Base-by-base conservation (phyloP, 2,113 vertebrate genomes). In the Petromus typicus region DNA sequence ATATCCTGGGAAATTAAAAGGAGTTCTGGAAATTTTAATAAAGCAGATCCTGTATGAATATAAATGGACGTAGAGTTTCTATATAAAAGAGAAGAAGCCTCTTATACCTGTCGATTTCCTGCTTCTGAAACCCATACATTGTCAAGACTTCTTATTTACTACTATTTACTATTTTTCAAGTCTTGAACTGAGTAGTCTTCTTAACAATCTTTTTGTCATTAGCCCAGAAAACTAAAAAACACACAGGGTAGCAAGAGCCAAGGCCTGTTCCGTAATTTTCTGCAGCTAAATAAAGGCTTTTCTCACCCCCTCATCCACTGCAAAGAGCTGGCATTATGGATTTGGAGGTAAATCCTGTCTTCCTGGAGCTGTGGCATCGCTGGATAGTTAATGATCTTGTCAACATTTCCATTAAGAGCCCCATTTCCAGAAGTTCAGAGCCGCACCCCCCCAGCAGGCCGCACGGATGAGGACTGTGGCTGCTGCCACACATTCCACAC, bases 311-410 rank as follows among this genome's bases (percentile, higher is more conserved):
- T 67, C 89, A 92, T 0, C 75, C n/a, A 80, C 97, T 75, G 89
- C 61, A 48, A 78, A 64, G 94, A 89, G 79, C 88, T 80, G 96
- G 96, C 84, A 75, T 95, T 86, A 59, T 90, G 84, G 78, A 45
- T 91, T 4, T 63, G 78, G 78, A 86, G 75, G 97, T 64, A 79
- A 80, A 86, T 22, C 93, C 95, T 48, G 76, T 40, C 89, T 90
- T 92, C 90, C 93, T 78, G 95, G 93, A 89, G 93, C 92, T 83
- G 93, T 93, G 63, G 69, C 1, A 54, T 22, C 18, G 90, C 71
- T 93, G 92, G 96, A 61, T 85, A 97, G 97, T 85, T 97, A 96
- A 96, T 88, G 92, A 97, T 97, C 96, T 94, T 86, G 79, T 93
- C 96, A 84, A 30, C 59, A 20, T 90, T 97, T 94, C 95, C 95